These are phyloP conservation scores for Harmothoe impar DNA, from an alignment of 2,888 invertebrate genomes.

Conservation along the genomic window DNA sequence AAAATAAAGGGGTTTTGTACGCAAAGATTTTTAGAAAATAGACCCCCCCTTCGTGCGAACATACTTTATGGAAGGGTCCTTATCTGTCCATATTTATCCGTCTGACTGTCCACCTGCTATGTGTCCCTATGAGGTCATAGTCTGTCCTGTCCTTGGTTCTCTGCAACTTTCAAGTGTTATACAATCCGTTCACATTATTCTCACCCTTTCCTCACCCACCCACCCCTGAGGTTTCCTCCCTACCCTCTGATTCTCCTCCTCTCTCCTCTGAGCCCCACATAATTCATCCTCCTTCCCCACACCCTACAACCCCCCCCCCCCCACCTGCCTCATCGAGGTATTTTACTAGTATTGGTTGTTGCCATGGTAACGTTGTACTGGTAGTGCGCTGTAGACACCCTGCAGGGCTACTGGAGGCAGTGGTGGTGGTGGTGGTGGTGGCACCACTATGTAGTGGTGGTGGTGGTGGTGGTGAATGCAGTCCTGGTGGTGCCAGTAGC, in stretches of 20 bases:
- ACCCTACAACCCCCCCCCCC: background rate
- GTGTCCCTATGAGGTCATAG: too few relatives aligned
- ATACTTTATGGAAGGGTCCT: too few relatives aligned
- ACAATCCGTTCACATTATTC: background rate
- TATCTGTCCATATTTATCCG: too few relatives aligned
- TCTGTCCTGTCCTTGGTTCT: background rate
- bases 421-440: slow-evolving; percentile 47
- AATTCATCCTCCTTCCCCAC: background rate
- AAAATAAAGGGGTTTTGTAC: too few relatives aligned
- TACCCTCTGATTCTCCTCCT: background rate
- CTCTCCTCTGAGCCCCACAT: background rate
- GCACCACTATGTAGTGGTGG: background rate
- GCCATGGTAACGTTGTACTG: slow-evolving; percentile 51
- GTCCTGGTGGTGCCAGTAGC: background rate
- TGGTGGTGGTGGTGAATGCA: slow-evolving; percentile 49
- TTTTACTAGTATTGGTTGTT: slow-evolving; percentile 52
- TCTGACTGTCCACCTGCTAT: too few relatives aligned
- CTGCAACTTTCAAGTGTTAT: background rate
- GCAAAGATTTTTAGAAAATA: too few relatives aligned
- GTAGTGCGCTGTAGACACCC: background rate
- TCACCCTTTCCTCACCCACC: background rate
- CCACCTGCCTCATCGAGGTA: background rate
- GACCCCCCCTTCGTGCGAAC: too few relatives aligned
- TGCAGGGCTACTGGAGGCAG: background rate
- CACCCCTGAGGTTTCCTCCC: background rate